Conservation (phyloP, 2,797 vertebrate genomes). For the Linurgus olivaceus region DNA sequence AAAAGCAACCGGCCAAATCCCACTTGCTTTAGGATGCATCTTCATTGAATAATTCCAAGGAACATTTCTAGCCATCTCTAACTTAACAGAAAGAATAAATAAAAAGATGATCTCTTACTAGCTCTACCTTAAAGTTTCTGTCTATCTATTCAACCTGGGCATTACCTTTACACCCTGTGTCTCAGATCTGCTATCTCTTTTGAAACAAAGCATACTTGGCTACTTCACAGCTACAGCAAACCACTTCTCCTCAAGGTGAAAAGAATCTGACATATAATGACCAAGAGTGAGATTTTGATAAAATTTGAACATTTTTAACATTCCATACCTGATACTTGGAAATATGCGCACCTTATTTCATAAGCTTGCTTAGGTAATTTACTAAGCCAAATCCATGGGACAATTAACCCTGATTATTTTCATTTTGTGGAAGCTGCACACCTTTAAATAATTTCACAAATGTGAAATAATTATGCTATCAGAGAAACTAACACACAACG, state of each 20-base stretch:
- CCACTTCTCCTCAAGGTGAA: neutral
- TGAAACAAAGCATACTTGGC: neutral
- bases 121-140: neutral
- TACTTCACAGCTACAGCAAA: neutral
- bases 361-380: neutral
- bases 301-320: neutral
- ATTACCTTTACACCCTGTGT: neutral
- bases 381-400: neutral
- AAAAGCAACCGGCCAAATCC: neutral
- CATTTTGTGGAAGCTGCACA: neutral
- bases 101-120: neutral
- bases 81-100: neutral
- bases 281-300: neutral
- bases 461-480: neutral
- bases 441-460: neutral
- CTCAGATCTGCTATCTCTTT: neutral
- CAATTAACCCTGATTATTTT: neutral
- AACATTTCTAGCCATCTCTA: neutral
- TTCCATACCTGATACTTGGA: neutral
- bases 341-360: neutral
- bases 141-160: neutral
- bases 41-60: neutral
- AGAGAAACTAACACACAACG: neutral
- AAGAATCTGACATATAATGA: neutral
- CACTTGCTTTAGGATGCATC: neutral